Conservation (phyloP, 2,888 invertebrate genomes). For the Ecdyonurus torrentis region DNA sequence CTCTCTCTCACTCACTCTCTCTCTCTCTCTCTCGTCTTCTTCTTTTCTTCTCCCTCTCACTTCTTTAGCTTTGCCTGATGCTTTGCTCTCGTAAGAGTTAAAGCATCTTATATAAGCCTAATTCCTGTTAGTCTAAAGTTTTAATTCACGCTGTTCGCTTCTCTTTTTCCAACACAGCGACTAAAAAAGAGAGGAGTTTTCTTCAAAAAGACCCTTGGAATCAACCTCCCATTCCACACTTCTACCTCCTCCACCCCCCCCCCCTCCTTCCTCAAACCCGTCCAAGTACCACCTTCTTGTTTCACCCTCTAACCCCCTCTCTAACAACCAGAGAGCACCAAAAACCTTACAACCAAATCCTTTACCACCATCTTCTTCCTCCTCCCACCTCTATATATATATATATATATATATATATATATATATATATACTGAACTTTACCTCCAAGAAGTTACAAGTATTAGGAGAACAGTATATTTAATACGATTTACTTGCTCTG, state of each 20-base stretch:
- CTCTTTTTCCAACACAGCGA: neutral
- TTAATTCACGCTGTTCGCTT: conserved; percentile 33
- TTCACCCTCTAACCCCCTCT: conserved; percentile 4
- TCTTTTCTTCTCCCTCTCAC: conserved; percentile 7
- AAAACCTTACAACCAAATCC: neutral
- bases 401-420: too few relatives aligned
- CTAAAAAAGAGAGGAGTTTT: neutral
- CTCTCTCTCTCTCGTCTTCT: conserved; percentile 1
- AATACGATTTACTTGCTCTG: neutral
- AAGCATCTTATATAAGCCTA: conserved; percentile 25
- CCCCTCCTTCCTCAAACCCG: too few relatives aligned
- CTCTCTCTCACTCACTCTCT: neutral
- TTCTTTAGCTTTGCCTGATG: conserved; percentile 2
- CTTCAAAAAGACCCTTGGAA: neutral
- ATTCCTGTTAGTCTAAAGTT: conserved; percentile 43
- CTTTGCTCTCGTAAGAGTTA: conserved; percentile 5
- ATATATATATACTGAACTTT: too few relatives aligned
- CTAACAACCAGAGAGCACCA: conserved; percentile 4
- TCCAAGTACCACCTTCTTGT: neutral
- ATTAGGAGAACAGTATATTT: neutral
- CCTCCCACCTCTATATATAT: neutral
- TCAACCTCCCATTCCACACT: too few relatives aligned
- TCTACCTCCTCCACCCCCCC: too few relatives aligned
- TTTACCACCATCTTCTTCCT: neutral
- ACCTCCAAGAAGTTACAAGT: neutral